Evolutionary conservation across 2,888 invertebrate species (phyloP), one percentile per base, ranked within the genome.

Genomic region (Embidobia sp.): DNA sequence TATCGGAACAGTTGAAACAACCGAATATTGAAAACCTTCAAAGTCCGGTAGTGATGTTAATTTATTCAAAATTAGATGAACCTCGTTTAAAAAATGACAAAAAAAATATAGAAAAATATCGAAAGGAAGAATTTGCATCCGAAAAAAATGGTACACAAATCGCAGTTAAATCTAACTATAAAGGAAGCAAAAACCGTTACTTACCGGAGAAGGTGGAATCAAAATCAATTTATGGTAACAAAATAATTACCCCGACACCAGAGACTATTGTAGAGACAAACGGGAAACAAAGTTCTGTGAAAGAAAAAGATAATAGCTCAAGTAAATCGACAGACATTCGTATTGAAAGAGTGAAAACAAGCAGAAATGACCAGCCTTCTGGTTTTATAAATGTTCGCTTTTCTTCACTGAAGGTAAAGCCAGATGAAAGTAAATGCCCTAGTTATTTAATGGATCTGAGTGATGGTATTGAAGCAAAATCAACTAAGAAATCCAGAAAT

Each of bases 351-450:
- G n/a, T n/a, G n/a, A n/a, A n/a, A n/a, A n/a, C n/a, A n/a, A 64
- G 49, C 1, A 44, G 57, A 6, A 16, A 29, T 2, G 22, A 63
- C 3, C 49, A 66, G 1, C 66, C 66, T 8, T 59, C 73, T 8
- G 66, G 73, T 35, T 74, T 74, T 16, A 74, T 66, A 27, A 59
- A 59, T 11, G 73, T 73, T 22, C 40, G 57, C 0, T 73, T 73
- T 57, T 57, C 64, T 5, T 57, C 64, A 5, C 11, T 64, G n/a
- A 73, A 53, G 7, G 3, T 10, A 0, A 72, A 48, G 31, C 72
- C 72, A 8, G 72, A 72, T 26, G 55, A 72, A 22, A 40, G 1
- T 3, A 72, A 63, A 18, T 72, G 72, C 40, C 72, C 72, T 1
- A 15, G 51, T 8, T 72, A 72, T 26, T 31, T 63, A 7, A 40